Evolutionary conservation across 2,797 vertebrate genomes (phyloP).

Genomic region (Heliangelus exortis): DNA sequence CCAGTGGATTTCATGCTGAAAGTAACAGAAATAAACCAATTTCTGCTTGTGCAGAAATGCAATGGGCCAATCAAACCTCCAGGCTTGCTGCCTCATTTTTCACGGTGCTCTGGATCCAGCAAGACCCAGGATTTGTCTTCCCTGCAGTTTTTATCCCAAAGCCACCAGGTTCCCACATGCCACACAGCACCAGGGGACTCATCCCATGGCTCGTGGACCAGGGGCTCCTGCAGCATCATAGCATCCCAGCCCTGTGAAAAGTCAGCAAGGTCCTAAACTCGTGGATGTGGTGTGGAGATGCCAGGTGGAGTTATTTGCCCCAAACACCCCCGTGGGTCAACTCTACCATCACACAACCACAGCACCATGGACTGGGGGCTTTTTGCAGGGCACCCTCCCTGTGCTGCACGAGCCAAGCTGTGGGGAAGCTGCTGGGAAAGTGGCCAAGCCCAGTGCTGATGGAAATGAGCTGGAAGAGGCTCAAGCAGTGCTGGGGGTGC

Average conservation of each 20-base stretch:
- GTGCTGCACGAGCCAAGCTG: rapidly evolving
- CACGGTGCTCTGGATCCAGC: rapidly evolving
- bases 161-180: background rate
- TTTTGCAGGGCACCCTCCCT: background rate
- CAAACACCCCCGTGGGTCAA: rapidly evolving
- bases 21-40: background rate
- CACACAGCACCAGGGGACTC: background rate
- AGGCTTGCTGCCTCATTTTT: background rate
- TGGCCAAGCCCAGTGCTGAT: background rate
- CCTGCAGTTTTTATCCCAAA: background rate
- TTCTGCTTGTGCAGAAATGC: background rate
- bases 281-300: background rate
- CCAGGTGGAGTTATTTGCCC: rapidly evolving
- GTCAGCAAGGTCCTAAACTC: background rate
- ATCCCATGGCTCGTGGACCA: rapidly evolving
- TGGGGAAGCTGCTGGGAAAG: background rate
- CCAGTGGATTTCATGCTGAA: background rate
- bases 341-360: rapidly evolving
- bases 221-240: background rate
- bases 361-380: background rate
- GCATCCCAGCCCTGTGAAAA: background rate
- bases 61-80: background rate
- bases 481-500: rapidly evolving
- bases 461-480: background rate
- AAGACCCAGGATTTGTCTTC: background rate